Evolutionary conservation across 23 tunicate species (phyloP), one percentile per base, ranked within the genome.

Genomic region (Trididemnum clinides): DNA sequence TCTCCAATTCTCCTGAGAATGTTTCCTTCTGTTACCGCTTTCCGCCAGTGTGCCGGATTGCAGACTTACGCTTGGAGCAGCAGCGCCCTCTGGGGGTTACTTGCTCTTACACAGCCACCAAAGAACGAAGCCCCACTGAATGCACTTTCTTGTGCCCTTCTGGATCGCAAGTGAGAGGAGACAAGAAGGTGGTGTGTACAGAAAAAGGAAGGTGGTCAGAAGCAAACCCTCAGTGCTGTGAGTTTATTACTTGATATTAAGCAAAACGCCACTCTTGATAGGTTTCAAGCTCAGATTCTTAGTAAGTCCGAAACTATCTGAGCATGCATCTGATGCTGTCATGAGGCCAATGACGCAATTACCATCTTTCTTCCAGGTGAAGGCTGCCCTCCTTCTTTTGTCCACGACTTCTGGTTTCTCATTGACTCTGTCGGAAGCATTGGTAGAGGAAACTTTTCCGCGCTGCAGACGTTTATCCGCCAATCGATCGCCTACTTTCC

Each of bases 331-430:
- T n/a, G n/a, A n/a, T n/a, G n/a, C n/a, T n/a, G n/a, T n/a, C n/a
- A n/a, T n/a, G n/a, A n/a, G n/a, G n/a, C n/a, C n/a, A n/a, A n/a
- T n/a, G n/a, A n/a, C n/a, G n/a, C n/a, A n/a, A n/a, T n/a, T 39
- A 0, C 54, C 10, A 44, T 44, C 10, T 44, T 44, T 44, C 54
- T 10, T 49, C 1, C 81, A 90, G 95, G 95, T 72, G 95, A 90
- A 49, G 95, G 95, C 20, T 90, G 95, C 64, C 89, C 95, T 37
- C 37, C 86, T 2, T 35, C 81, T 0, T 77, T 57, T 27, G 71
- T 28, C 26, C 88, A 76, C 1, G 95, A 90, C 34, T 71, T 90
- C 29, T 90, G 95, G 95, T 84, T 90, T 35, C 19, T 90, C 0
- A 86, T 84, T 2, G 95, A 90, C 28, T 29, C 80, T 21, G 78